phyloP scores from a whole-genome alignment of 2,113 vertebrate species.

The Hirundichthys speculiger region DNA sequence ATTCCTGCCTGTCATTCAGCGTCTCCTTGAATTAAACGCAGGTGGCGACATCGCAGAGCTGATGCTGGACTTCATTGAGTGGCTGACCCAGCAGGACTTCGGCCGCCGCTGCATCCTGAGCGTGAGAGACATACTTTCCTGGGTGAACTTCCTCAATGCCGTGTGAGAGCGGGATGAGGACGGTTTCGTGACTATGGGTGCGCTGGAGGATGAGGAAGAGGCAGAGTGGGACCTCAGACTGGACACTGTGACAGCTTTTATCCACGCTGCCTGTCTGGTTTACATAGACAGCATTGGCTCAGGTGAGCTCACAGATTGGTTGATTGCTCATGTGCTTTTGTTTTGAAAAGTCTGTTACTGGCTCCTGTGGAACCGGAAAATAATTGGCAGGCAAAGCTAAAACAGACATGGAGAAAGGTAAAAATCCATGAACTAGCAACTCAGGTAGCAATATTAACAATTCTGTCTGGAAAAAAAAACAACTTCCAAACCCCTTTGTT shows the following conservation, averaged over 20 bases:
- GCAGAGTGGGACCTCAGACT: slow-evolving; percentile 72
- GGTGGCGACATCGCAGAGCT: slow-evolving; percentile 88
- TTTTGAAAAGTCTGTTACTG: no score
- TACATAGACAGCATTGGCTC: slow-evolving; percentile 95
- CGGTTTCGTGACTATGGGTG: slow-evolving; percentile 73
- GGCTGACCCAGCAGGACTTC: slow-evolving; percentile 92
- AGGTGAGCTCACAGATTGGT: slow-evolving; percentile 80
- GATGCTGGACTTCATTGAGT: slow-evolving; percentile 95
- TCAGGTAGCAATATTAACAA: no score
- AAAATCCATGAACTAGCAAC: no score
- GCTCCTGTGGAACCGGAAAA: no score
- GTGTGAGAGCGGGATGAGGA: slow-evolving; percentile 77
- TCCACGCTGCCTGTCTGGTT: slow-evolving; percentile 94
- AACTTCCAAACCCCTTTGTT: no score
- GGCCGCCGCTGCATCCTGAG: slow-evolving; percentile 91
- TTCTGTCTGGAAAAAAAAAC: no score
- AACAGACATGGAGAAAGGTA: no score
- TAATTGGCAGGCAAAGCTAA: no score
- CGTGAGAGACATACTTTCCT: slow-evolving; percentile 91
- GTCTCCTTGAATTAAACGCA: slow-evolving; percentile 48
- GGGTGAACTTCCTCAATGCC: slow-evolving; percentile 93
- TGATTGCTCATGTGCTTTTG: no score
- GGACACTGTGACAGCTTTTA: slow-evolving; percentile 85
- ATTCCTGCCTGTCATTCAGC: background rate
- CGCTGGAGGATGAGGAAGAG: slow-evolving; percentile 62